Percentiles rank a stretch among this genome's conserved stretches.
Evolutionary conservation across 1,140 invertebrate genomes (phyloP).

Genomic region (Ctenoplectra terminalis): DNA sequence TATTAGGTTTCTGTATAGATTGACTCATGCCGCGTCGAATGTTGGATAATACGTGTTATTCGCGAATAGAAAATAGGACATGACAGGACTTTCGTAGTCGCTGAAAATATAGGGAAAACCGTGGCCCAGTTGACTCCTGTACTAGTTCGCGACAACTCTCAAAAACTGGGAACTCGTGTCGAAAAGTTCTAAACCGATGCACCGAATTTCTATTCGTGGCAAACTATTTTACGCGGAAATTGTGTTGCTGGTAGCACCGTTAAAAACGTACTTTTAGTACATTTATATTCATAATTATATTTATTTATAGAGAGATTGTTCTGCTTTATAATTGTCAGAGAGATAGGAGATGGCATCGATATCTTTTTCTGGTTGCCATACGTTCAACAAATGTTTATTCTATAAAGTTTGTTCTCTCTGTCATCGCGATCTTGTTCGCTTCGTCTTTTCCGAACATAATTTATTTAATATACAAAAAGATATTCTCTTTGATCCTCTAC

Average conservation of each 20-base stretch:
- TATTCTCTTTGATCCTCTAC: too few species aligned
- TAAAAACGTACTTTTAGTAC: background rate
- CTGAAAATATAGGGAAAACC: background rate
- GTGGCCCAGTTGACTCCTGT: constrained; percentile 8
- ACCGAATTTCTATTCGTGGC: background rate
- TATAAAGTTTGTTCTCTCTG: too few species aligned
- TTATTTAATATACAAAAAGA: too few species aligned
- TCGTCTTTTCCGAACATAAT: too few species aligned
- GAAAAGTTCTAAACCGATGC: background rate
- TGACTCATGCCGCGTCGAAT: background rate
- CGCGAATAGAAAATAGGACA: background rate
- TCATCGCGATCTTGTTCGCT: too few species aligned
- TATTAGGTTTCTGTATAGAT: background rate
- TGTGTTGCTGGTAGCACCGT: background rate
- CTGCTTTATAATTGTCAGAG: background rate
- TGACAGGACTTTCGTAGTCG: constrained; percentile 8
- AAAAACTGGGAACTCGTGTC: background rate
- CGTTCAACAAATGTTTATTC: too few species aligned
- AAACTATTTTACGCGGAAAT: background rate
- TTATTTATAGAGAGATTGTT: background rate
- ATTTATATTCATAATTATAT: background rate
- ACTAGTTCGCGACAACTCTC: constrained; percentile 3
- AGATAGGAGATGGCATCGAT: too few species aligned
- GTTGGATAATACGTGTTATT: background rate
- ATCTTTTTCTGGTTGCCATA: too few species aligned